Conservation (phyloP, 2,797 vertebrate species). For the Enteromius fasciolatus region DNA sequence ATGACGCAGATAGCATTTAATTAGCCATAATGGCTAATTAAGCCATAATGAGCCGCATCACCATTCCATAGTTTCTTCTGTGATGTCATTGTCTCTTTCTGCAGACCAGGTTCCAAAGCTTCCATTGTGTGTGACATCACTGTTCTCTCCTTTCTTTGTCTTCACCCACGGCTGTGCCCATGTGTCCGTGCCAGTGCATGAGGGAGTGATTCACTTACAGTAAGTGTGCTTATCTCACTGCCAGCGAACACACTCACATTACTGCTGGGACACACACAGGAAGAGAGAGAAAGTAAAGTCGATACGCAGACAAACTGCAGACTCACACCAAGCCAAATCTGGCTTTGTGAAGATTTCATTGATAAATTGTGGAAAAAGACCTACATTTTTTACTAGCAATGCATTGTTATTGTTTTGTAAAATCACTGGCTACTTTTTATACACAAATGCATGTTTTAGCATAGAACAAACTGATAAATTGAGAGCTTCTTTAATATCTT, state of each 20-base stretch:
- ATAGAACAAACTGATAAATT: background rate
- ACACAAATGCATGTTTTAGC: background rate
- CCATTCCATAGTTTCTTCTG: slow-evolving; percentile 17
- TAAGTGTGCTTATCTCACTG: slow-evolving; percentile 70
- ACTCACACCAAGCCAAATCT: slow-evolving; percentile 18
- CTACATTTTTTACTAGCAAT: background rate
- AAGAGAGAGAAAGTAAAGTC: slow-evolving; percentile 43
- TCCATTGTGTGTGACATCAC: slow-evolving; percentile 37
- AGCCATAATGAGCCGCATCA: background rate
- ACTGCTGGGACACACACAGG: slow-evolving; percentile 57
- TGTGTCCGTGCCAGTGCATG: slow-evolving; percentile 1
- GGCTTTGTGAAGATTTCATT: slow-evolving; percentile 4
- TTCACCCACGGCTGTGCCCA: slow-evolving; percentile 11
- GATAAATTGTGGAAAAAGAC: background rate
- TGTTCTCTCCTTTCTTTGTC: slow-evolving; percentile 36
- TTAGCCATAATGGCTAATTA: slow-evolving; percentile 11
- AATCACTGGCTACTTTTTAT: background rate
- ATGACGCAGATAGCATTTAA: background rate
- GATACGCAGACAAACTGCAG: slow-evolving; percentile 52
- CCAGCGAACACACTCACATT: slow-evolving; percentile 59
- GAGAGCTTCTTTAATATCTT: background rate
- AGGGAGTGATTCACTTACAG: slow-evolving; percentile 66
- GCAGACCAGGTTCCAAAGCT: background rate
- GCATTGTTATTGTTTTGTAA: background rate
- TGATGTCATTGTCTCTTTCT: slow-evolving; percentile 25